phyloP scores from a whole-genome alignment of 1,140 invertebrate species.

The Tetragnatha versicolor region DNA sequence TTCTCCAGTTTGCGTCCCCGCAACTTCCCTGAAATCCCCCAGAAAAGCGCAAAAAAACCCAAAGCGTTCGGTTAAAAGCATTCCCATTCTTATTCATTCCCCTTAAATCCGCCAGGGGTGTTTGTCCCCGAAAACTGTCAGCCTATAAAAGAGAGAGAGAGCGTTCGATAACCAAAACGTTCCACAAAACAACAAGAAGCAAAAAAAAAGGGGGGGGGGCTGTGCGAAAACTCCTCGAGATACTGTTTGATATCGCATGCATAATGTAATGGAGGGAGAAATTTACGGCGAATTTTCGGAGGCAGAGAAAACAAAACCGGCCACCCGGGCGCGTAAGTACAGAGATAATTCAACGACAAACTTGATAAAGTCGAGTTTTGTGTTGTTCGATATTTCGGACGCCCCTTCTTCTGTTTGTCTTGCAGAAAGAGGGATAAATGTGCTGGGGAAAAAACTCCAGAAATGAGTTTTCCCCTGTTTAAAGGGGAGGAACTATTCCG shows the following conservation, averaged over 20 bases:
- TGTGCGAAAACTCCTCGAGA: background rate
- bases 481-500: slow-evolving; percentile 4
- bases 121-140: slow-evolving; percentile 45
- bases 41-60: too few relatives aligned
- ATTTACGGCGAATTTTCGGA: slow-evolving; percentile 47
- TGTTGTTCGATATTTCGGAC: slow-evolving; percentile 43
- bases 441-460: slow-evolving; percentile 26
- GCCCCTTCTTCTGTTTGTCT: slow-evolving; percentile 17
- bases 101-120: slow-evolving; percentile 36
- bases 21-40: too few relatives aligned
- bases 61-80: slow-evolving; percentile 6
- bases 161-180: slow-evolving; percentile 21
- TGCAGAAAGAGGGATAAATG: slow-evolving; percentile 23
- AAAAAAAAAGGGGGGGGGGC: background rate
- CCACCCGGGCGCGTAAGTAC: slow-evolving; percentile 4
- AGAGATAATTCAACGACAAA: slow-evolving; percentile 48
- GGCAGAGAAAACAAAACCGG: too few relatives aligned
- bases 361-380: slow-evolving; percentile 49
- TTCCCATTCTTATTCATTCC: slow-evolving; percentile 38
- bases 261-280: slow-evolving; percentile 48
- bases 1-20: too few relatives aligned
- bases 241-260: slow-evolving; percentile 47
- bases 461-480: slow-evolving; percentile 16
- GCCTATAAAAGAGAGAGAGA: slow-evolving; percentile 40
- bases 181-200: background rate